Evolutionary conservation across 2,888 invertebrate genomes (phyloP), one percentile per base, ranked within the genome.

Genomic region (Rhingia campestris): DNA sequence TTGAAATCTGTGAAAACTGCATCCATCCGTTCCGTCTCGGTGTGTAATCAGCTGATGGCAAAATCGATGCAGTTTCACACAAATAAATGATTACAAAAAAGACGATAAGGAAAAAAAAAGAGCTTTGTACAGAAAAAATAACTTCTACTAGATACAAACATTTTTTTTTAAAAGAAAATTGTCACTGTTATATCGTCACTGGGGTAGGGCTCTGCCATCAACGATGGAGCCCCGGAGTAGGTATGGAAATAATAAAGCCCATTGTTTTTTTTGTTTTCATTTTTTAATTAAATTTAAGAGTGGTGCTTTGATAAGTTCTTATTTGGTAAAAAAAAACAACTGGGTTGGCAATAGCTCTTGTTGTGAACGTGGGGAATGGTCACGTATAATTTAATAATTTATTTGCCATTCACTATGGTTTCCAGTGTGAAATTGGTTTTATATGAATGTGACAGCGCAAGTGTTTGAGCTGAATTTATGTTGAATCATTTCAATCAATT

Each of bases 41-140:
- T 69, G 53, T 82, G 73, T 67, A 77, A 77, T 77, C 82, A 82
- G 81, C 81, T 81, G 81, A 76, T 72, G 72, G 72, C 72, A 81
- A 81, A 81, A 81, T 81, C 81, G 72, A 76, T 76, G 76, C 77
- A 81, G 61, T 81, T 81, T 64, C 56, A 12, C 35, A 30, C 12
- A 22, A 41, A 22, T 22, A 22, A 22, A 22, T 22, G 22, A 22
- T 22, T 22, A 22, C 22, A 22, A 22, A 22, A 22, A 22, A 22
- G 22, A 41, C 37, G 45, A 53, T 30, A 51, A 41, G 2, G 7
- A 41, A 41, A 66, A 61, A 66, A n/a, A 41, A n/a, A 30, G 47
- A 43, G 51, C 22, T 43, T 12, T 9, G 32, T 30, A 33, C n/a
- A 53, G 43, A 80, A 54, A 72, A 51, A 53, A 41, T 51, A 66